Base-by-base conservation (phyloP, 2,888 invertebrate genomes). In the Congeria kusceri region DNA sequence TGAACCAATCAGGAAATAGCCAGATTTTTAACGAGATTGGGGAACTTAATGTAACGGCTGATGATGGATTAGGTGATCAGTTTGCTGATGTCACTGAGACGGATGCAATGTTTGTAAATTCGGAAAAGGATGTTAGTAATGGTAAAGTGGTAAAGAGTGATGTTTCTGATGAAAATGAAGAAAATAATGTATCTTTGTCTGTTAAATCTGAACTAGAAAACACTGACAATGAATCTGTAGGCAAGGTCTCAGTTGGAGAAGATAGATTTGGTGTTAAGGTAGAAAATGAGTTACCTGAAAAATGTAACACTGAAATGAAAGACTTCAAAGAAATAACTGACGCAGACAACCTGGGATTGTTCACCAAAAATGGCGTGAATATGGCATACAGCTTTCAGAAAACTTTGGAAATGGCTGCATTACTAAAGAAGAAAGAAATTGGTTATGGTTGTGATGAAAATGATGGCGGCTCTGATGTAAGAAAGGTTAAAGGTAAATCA, bases 1-100 rank as follows among this genome's bases (percentile, higher is more conserved):
- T 80, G n/a, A 77, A 72, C 53, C 75, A 77, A 49, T 69, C 74
- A 15, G 64, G 68, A 27, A 81, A 75, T 53, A 32, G 79, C 23
- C 73, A 81, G 49, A 72, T 80, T 69, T 78, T 84, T 56, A 66
- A 85, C 20, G 83, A 84, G 25, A 53, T 53, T 23, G 13, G 18
- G 28, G 49, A 44, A n/a, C 46, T 63, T n/a, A 72, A 62, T 47
- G 70, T 53, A 39, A 56, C 66, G 39, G 18, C 64, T 18, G 64
- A 72, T 25, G 20, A 67, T 44, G 64, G 64, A 47, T 27, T 46
- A 23, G 71, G 58, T 58, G 67, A 56, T 13, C 57, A 63, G 18
- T 57, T 44, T 28, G 44, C 11, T 46, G 63, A 28, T 46, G 58
- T 27, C 44, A 58, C 23, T 27, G n/a, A 29, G 11, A n/a, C 25